Evolutionary conservation across 2,113 vertebrate species (phyloP).

Genomic region (Chaetops frenatus): DNA sequence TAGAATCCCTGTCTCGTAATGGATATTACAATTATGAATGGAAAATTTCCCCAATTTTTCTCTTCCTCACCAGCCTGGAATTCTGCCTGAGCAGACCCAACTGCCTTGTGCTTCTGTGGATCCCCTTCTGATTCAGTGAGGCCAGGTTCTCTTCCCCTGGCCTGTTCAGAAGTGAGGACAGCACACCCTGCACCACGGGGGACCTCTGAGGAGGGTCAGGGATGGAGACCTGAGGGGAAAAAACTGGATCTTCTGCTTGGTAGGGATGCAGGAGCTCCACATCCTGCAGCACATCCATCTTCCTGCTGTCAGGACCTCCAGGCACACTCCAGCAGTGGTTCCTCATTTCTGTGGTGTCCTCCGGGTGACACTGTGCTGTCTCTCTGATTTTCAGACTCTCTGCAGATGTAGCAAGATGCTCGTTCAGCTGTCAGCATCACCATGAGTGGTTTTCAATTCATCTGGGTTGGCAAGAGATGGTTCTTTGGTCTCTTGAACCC

Average conservation of each 20-base stretch:
- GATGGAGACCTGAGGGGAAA: neutral
- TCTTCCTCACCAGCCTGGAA: neutral
- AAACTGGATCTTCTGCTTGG: neutral
- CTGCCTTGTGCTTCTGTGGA: neutral
- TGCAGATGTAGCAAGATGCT: neutral
- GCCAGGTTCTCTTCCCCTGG: neutral
- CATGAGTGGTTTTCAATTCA: neutral
- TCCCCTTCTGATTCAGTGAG: neutral
- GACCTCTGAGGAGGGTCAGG: neutral
- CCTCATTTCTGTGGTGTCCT: neutral
- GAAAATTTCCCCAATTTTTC: neutral
- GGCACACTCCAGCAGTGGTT: neutral
- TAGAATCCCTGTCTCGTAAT: neutral
- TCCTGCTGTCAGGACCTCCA: neutral
- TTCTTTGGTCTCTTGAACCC: neutral
- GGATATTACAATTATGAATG: neutral
- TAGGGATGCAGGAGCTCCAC: neutral
- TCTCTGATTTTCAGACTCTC: neutral
- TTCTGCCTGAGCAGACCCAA: neutral
- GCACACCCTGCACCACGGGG: neutral
- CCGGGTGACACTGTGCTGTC: neutral
- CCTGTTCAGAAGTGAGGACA: neutral
- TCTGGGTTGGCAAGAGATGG: neutral
- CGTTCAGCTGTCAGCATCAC: neutral
- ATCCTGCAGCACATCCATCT: neutral